Base-by-base conservation (phyloP, 2,888 invertebrate species). In the Harpagoxenus sublaevis region DNA sequence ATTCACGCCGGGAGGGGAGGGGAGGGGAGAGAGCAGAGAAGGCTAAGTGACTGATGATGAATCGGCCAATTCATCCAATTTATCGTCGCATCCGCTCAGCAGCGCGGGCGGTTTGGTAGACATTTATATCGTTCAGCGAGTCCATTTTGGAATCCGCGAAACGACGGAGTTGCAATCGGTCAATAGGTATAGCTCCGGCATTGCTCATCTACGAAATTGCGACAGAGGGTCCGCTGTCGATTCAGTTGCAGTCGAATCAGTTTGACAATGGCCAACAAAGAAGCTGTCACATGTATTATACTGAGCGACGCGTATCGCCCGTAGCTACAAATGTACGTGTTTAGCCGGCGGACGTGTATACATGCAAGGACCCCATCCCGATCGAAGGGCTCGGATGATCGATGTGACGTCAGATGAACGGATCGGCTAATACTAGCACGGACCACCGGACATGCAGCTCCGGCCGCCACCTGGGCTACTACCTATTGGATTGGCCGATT, bases 381-480 rank as follows among this genome's bases (percentile, higher is more conserved):
- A 28, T 78, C 60, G 53, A n/a, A 74, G 87, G 53, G 53, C 71
- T 77, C 45, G 53, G 23, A 75, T 86, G 84, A 88, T 88, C 88
- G 83, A 88, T 87, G 85, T 70, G 78, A 51, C 48, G 75, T 81
- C 83, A 70, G 83, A 85, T 82, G 77, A 86, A 85, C 81, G 51
- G 79, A 65, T 53, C 77, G 23, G 71, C 10, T 85, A 87, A 82
- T 82, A 83, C 70, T 57, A 79, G 57, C 75, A 51, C 5, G 75
- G 39, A 31, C 65, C 68, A 62, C 57, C 39, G 63, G 28, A 75
- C 60, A 68, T 71, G 45, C 68, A 65, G 78, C 10, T n/a, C n/a
- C 53, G 73, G 2, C 18, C 42, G 1, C 53, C 77, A 77, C 77
- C 77, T 66, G 77, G 66, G 53, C 53, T 39, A 45, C 75, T 65